Conservation (phyloP, 2,113 vertebrate genomes). For the Cyphomyrus discorhynchus region DNA sequence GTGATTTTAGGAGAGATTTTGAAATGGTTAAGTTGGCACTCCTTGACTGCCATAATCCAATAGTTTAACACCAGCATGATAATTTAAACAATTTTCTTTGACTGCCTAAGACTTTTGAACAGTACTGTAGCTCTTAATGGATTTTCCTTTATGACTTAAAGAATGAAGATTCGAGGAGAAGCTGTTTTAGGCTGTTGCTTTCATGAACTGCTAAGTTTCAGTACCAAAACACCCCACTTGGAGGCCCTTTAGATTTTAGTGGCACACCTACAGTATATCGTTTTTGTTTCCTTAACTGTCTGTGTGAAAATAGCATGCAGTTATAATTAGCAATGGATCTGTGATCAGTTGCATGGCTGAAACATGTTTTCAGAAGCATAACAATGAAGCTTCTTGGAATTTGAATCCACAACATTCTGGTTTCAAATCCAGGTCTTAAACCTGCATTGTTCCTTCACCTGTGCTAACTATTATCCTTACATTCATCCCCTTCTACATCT, state of each 20-base stretch:
- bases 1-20: background rate
- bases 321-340: background rate
- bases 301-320: background rate
- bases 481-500: background rate
- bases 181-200: background rate
- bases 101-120: background rate
- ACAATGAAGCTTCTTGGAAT: background rate
- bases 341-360: background rate
- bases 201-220: background rate
- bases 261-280: background rate
- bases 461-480: background rate
- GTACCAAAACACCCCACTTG: background rate
- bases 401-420: background rate
- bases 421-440: background rate
- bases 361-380: background rate
- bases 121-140: background rate
- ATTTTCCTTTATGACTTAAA: slow-evolving; percentile 7
- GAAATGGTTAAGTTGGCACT: background rate
- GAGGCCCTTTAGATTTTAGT: background rate
- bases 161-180: background rate
- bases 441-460: background rate
- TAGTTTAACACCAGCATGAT: background rate
- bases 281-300: background rate
- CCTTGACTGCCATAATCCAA: background rate
- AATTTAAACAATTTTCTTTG: background rate